Evolutionary conservation across 2,113 vertebrate genomes (phyloP), one percentile per base, ranked within the genome.

Genomic region (Larimichthys crocea): DNA sequence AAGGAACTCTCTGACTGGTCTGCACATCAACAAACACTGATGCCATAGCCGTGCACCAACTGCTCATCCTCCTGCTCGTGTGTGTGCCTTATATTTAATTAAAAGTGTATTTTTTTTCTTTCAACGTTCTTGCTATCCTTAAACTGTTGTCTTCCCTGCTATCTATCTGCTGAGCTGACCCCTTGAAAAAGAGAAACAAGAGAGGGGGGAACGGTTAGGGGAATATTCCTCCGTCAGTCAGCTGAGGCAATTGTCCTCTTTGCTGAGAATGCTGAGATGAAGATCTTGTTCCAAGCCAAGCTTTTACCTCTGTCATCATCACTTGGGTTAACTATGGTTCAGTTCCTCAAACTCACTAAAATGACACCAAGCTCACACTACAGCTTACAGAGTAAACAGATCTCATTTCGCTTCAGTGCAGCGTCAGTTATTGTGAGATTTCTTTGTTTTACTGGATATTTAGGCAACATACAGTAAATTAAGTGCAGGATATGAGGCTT

Each of bases 251-350:
- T 72, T 73, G 26, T 50, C 53, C 65, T 88, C 68, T 63, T 60
- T 86, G 84, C 88, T 88, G 84, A 88, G 77, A 29, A 50, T 69
- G 84, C 82, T 55, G 85, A 70, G 53, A 62, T 76, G 57, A 72
- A 88, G 91, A 91, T 94, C 92, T 71, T 76, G 80, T 94, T 94
- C 86, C 93, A 94, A 92, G 91, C 93, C 90, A 92, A 90, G 91
- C 91, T 84, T 40, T 75, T 73, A 42, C 24, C 56, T 46, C 79
- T 76, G 77, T 82, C 82, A 82, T 70, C 76, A 79, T 86, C 79
- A 73, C 50, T 56, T 17, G 59, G 73, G 77, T 82, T 91, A 82
- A 70, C 72, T 19, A 10, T 49, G 86, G 72, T 88, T 78, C 85
- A 80, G 35, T 73, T 85, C 52, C 52, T 86, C 52, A 69, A 10